A percentile compares a stretch with the other conserved stretches of the same genome.
Conservation (phyloP, 2,888 invertebrate genomes). For the Rhagophthalmus giganteus region DNA sequence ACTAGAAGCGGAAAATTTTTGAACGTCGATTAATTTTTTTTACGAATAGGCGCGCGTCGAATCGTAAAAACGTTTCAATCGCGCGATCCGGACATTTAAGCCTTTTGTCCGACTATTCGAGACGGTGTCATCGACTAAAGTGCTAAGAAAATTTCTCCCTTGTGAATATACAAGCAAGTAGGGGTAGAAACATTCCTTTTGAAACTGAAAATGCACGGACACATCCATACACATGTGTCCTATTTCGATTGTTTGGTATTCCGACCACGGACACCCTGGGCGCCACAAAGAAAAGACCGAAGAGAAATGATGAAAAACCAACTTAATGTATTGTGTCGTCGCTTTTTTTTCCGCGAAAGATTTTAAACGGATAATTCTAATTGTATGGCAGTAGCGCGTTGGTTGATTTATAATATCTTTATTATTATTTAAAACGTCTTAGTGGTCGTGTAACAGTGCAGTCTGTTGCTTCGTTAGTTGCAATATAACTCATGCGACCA, state of each 20-base stretch:
- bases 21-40: too few species aligned
- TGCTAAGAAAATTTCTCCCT: conserved; percentile 56
- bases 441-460: not conserved
- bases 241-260: conserved; percentile 43
- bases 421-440: not conserved
- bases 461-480: conserved; percentile 4
- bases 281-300: conserved; percentile 36
- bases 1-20: too few species aligned
- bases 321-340: conserved; percentile 11
- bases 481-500: conserved; percentile 1
- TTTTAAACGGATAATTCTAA: not conserved
- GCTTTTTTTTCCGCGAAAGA: not conserved
- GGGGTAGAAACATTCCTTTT: conserved; percentile 53
- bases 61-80: too few species aligned
- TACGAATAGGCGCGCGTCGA: too few species aligned
- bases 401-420: too few species aligned
- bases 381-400: too few species aligned
- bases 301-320: conserved; percentile 26
- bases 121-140: conserved; percentile 41
- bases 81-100: too few species aligned
- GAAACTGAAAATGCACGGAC: conserved; percentile 55
- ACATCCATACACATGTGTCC: conserved; percentile 52
- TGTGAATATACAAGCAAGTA: conserved; percentile 55
- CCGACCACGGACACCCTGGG: conserved; percentile 40
- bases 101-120: conserved; percentile 34